Conservation (phyloP, 1,140 invertebrate species). For the Neodiprion pinetum region DNA sequence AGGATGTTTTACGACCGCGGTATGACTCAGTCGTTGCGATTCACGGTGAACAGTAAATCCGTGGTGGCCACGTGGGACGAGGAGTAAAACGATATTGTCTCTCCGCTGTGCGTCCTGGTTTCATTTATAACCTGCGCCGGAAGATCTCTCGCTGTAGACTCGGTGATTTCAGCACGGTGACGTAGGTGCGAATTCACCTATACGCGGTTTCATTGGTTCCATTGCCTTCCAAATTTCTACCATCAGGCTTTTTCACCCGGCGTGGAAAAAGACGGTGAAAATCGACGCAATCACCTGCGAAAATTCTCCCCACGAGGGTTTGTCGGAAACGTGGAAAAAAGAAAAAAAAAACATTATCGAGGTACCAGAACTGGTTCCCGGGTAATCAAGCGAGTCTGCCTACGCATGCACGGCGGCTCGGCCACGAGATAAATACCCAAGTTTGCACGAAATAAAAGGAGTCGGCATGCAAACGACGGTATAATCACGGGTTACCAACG, state of each 20-base stretch:
- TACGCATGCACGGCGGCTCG: background rate
- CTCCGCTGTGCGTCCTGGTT: background rate
- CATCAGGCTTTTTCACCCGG: background rate
- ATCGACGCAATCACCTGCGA: background rate
- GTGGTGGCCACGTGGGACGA: background rate
- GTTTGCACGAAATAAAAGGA: slow-evolving; percentile 20
- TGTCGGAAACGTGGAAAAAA: background rate
- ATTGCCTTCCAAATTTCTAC: background rate
- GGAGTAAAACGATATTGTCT: slow-evolving; percentile 3
- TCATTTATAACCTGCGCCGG: background rate
- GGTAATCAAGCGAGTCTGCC: background rate
- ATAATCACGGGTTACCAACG: slow-evolving; percentile 29
- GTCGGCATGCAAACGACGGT: slow-evolving; percentile 24
- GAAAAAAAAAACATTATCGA: background rate
- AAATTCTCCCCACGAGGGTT: background rate
- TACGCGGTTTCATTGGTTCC: background rate
- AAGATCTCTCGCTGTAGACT: background rate
- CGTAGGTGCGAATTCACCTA: background rate
- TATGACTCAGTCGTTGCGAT: background rate
- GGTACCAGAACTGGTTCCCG: background rate
- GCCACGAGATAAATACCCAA: slow-evolving; percentile 10
- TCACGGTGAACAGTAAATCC: background rate
- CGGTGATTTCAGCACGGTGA: background rate
- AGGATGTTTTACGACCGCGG: background rate
- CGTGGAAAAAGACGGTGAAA: background rate